Conservation (phyloP, 2,113 vertebrate genomes). For the Chunga burmeisteri region DNA sequence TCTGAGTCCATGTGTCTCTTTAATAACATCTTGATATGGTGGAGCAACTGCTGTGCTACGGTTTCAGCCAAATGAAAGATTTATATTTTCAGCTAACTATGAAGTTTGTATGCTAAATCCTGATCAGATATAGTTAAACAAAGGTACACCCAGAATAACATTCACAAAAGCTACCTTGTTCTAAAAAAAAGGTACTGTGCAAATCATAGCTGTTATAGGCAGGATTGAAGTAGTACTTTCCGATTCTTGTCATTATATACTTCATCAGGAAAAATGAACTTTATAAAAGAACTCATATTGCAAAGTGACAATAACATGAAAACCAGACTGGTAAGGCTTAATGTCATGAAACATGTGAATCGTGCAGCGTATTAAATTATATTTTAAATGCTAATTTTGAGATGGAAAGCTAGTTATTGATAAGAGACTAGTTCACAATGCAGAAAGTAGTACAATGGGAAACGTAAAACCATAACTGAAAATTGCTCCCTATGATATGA, state of each 20-base stretch:
- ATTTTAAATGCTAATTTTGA: not conserved
- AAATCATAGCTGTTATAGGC: not conserved
- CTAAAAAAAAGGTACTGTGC: not conserved
- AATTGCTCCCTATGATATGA: not conserved
- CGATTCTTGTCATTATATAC: not conserved
- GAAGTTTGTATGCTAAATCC: not conserved
- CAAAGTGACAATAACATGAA: not conserved
- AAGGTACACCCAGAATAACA: not conserved
- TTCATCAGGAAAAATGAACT: not conserved
- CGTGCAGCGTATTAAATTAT: not conserved
- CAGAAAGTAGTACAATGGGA: not conserved
- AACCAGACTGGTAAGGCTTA: not conserved
- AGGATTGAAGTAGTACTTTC: not conserved
- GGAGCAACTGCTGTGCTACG: slow-evolving; percentile 62
- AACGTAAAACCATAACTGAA: not conserved
- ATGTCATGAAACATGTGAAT: not conserved
- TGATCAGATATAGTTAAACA: not conserved
- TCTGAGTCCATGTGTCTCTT: not conserved
- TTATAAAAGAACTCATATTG: not conserved
- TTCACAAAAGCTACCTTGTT: not conserved
- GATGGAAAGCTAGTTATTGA: not conserved
- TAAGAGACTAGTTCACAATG: not conserved
- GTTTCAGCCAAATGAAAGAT: slow-evolving; percentile 49
- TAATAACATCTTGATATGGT: slow-evolving; percentile 66
- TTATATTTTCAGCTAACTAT: not conserved